phyloP scores from a whole-genome alignment of 2,113 vertebrate genomes.

The Felis catus region F.catus_Fca126_mat1.0 CM031419.1:120159501-120160000 shows the following conservation, averaged over 20 bases:
- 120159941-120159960: not conserved
- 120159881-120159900: not conserved
- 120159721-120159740: not conserved
- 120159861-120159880: not conserved
- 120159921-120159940: not conserved
- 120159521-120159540: not conserved
- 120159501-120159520: not conserved
- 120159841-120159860: not conserved
- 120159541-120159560: not conserved
- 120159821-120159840: not conserved
- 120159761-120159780: not conserved
- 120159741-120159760: not conserved
- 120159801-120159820: not conserved
- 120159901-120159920: not conserved
- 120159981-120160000: not conserved
- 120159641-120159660: not conserved
- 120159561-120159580: not conserved
- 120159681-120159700: not conserved
- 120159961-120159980: not conserved
- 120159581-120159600: not conserved
- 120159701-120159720: not conserved
- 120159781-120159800: not conserved
- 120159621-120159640: not conserved
- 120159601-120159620: not conserved
- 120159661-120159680: not conserved